Percentiles rank a stretch among this genome's conserved stretches.
These are phyloP conservation scores for Melanargia galathea DNA, from an alignment of 2,888 invertebrate genomes.

Conservation along the genomic window DNA sequence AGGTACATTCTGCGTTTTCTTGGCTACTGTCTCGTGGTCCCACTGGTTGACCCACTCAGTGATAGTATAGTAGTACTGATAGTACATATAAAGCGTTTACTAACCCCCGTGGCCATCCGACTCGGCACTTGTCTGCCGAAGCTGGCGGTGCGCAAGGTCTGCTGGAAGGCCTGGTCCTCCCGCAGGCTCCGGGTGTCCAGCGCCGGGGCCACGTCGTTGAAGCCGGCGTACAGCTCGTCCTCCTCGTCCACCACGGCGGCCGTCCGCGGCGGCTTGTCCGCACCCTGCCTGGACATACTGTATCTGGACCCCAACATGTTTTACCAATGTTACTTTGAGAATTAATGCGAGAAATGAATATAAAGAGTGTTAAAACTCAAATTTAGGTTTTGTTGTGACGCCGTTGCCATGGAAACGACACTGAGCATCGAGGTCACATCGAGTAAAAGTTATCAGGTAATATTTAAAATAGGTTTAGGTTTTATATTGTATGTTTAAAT, in stretches of 20 bases:
- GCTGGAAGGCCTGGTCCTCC: slow-evolving; percentile 88
- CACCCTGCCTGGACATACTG: slow-evolving; percentile 65
- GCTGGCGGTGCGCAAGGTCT: slow-evolving; percentile 88
- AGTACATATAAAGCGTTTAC: slow-evolving; percentile 37
- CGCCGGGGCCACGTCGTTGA: slow-evolving; percentile 85
- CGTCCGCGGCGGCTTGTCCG: slow-evolving; percentile 69
- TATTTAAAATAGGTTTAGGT: too few species aligned
- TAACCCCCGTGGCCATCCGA: slow-evolving; percentile 72
- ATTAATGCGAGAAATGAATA: not conserved
- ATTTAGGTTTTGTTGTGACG: slow-evolving; percentile 70
- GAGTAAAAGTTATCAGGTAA: too few species aligned
- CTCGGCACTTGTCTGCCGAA: slow-evolving; percentile 86
- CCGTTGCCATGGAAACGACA: slow-evolving; percentile 63
- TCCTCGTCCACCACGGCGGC: slow-evolving; percentile 77
- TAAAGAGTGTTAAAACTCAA: not conserved
- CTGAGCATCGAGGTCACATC: too few species aligned
- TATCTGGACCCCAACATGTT: slow-evolving; percentile 72
- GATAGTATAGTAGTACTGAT: not conserved
- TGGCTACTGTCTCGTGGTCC: too few species aligned
- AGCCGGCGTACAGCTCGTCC: slow-evolving; percentile 86
- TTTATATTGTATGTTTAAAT: too few species aligned
- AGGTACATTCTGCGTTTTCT: too few species aligned
- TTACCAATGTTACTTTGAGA: not conserved
- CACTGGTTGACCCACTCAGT: too few species aligned
- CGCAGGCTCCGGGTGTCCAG: slow-evolving; percentile 86